Evolutionary conservation across 2,113 vertebrate species (phyloP), one percentile per base, ranked within the genome.

Genomic region (Nothoprocta pentlandii): DNA sequence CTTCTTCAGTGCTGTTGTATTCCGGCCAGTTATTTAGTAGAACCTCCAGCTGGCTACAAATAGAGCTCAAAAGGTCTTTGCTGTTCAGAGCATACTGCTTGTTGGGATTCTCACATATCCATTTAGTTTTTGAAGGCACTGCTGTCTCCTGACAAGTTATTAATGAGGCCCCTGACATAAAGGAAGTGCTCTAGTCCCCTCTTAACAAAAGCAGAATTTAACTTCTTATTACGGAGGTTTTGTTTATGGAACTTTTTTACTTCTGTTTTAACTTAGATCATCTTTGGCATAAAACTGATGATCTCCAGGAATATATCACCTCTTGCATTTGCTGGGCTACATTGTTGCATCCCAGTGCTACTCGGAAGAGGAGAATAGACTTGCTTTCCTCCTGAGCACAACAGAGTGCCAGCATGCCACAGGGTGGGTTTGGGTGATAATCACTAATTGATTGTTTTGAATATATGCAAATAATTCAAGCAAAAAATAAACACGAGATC

Each of bases 11-110:
- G 56, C 54, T 46, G 67, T 79, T 67, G 62, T 59, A 16, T 21
- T 85, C 63, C 66, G 77, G n/a, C 61, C 83, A 73, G 69, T 49
- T 82, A 42, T 83, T 89, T 16, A 44, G 53, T 46, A 81, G 10
- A 32, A 66, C n/a, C 75, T 92, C 59, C 81, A 92, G 78, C 8
- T 21, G 89, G 66, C 70, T 85, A 84, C 82, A 92, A 85, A 54
- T n/a, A 44, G 75, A 96, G 67, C 67, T 77, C 71, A 32, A 67
- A 54, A 62, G 59, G 62, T 44, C 54, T 67, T 77, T 79, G n/a
- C 59, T 77, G 67, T n/a, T 69, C 36, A 49, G 58, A 54, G 64
- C 44, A 69, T 58, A 54, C 44, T 89, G 67, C 75, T 82, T 11
- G 44, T 5, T 81, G 53, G 58, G 84, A 87, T 91, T 89, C 80